phyloP scores from a whole-genome alignment of 1,140 invertebrate species.

The Caerostris darwini region DNA sequence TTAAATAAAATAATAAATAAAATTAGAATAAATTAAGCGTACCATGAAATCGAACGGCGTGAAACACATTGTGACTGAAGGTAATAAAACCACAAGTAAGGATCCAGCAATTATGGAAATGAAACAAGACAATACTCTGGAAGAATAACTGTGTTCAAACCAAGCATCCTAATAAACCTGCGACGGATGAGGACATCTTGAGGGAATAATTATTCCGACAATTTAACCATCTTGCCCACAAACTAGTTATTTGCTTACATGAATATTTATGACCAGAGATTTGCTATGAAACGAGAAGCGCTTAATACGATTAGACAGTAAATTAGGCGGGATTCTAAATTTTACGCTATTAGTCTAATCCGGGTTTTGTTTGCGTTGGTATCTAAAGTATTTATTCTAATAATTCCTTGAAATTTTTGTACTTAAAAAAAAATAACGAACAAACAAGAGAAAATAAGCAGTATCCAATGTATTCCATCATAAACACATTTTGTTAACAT shows the following conservation, averaged over 20 bases:
- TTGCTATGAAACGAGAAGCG: not conserved
- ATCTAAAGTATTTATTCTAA: too few relatives aligned
- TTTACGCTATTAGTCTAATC: not conserved
- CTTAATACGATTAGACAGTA: slow-evolving; percentile 55
- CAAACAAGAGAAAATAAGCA: too few relatives aligned
- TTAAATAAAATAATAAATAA: too few relatives aligned
- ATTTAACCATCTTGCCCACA: slow-evolving; percentile 25
- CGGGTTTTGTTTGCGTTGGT: too few relatives aligned
- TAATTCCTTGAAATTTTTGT: too few relatives aligned
- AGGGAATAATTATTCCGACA: slow-evolving; percentile 61
- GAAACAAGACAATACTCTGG: not conserved
- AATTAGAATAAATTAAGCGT: too few relatives aligned
- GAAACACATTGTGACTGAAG: not conserved
- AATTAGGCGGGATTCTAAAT: slow-evolving; percentile 1
- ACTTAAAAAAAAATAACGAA: too few relatives aligned
- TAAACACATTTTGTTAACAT: too few relatives aligned
- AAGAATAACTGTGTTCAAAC: not conserved
- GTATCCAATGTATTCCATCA: too few relatives aligned
- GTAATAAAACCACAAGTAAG: not conserved
- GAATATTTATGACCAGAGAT: slow-evolving; percentile 53
- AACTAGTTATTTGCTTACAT: slow-evolving; percentile 48
- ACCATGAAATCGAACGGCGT: not conserved
- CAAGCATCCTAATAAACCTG: slow-evolving; percentile 14
- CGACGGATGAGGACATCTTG: slow-evolving; percentile 13
- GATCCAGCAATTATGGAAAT: slow-evolving; percentile 31